Evolutionary conservation across 2,113 vertebrate genomes (phyloP), one percentile per base, ranked within the genome.

Genomic region (Coptodon rendalli): DNA sequence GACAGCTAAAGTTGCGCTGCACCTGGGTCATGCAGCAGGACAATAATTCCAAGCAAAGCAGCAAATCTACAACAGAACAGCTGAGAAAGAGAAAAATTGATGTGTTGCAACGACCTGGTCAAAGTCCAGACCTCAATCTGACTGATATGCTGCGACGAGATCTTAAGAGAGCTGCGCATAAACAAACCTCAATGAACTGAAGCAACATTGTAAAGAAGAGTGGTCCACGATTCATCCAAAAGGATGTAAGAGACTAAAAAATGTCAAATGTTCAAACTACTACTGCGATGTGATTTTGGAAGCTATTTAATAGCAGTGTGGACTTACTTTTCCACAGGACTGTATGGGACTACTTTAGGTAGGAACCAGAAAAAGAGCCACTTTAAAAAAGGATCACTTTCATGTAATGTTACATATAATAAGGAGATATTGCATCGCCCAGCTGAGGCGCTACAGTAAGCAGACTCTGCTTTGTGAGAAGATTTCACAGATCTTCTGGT

Each of bases 21-120:
- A 66, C 17, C 31, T 66, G 31, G 61, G 61, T 66, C 61, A 66
- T 66, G 31, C 2, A 66, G 61, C 17, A 66, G 17, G 61, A 2
- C 31, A 38, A 66, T 36, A 66, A 66, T 66, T 66, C 17, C 31
- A 66, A 66, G 61, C 17, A 36, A 36, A n/a, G 61, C 2, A 66
- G 31, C 6, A 66, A 66, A 36, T 66, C 61, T 36, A 66, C 61
- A 66, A 66, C 61, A 66, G 61, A 66, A 66, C 61, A 66, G 61
- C 31, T 12, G 61, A 66, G 1, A 66, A 66, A 66, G 61, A 36
- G 29, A 66, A 66, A 66, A 5, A 36, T 3, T 11, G 61, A 66
- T n/a, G 61, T 36, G 61, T 12, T 66, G 61, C 17, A 2, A 63
- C 0, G 3, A 12, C 7, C 13, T 24, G 36, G 38, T 40, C 66